Evolutionary conservation across 2,113 vertebrate genomes (phyloP), one percentile per base, ranked within the genome.

Genomic region (Carlito syrichta): DNA sequence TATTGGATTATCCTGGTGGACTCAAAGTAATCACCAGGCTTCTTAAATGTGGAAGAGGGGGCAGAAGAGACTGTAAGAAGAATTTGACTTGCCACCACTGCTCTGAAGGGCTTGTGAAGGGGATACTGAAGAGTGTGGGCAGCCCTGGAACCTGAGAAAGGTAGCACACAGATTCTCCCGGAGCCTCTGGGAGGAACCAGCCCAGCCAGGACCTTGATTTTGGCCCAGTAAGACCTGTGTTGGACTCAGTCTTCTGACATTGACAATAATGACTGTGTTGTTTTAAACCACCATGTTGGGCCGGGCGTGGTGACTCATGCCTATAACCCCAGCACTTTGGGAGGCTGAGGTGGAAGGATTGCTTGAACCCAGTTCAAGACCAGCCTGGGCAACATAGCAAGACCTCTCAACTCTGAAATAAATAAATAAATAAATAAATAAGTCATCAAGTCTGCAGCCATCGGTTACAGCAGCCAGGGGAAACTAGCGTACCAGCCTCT

Each of bases 61-160:
- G 56, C 1, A 23, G 60, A 35, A 38, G 54, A 35, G 43, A 20
- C 40, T 8, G 8, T 0, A 9, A 30, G 73, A 11, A 48, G 12
- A 35, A 4, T 32, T 0, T 10, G 0, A 12, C 10, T 5, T 0
- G 1, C 6, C 0, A 0, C 25, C 0, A 4, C 60, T n/a, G 35
- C 56, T 43, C 17, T 23, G 73, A n/a, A 30, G 54, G 20, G 2
- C n/a, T n/a, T n/a, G n/a, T n/a, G n/a, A n/a, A n/a, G n/a, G n/a
- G n/a, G n/a, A n/a, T n/a, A n/a, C 17, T 23, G 73, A n/a, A 30
- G 54, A 25, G 2, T 0, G 2, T 3, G 43, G 73, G 73, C 0
- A 1, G 3, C 78, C 40, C 83, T 6, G 22, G 52, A 56, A 68
- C 82, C 84, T 0, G 5, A 77, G 14, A 60, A 35, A 56, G 56